Percentiles rank a stretch among this genome's conserved stretches.
These are phyloP conservation scores for Lamproptera curius DNA, from an alignment of 2,888 invertebrate genomes.

Conservation along the genomic window DNA sequence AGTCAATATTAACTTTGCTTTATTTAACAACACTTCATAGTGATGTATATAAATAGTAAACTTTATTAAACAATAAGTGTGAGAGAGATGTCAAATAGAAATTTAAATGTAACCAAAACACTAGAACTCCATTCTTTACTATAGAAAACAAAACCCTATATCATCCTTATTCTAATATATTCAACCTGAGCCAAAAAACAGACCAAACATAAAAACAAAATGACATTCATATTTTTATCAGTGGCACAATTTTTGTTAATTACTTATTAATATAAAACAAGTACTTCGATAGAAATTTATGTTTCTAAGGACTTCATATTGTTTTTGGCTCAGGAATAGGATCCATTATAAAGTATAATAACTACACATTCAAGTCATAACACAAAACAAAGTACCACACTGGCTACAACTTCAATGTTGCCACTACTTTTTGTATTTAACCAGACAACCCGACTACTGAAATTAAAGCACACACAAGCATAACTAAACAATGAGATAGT, in stretches of 20 bases:
- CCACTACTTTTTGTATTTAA: not conserved
- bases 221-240: too few relatives aligned
- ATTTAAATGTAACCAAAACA: constrained; percentile 7
- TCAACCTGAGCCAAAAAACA: too few relatives aligned
- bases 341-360: constrained; percentile 11
- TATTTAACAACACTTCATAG: too few relatives aligned
- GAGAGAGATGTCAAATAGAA: constrained; percentile 7
- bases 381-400: not conserved
- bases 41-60: too few relatives aligned
- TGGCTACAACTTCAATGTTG: not conserved
- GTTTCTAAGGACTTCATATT: too few relatives aligned
- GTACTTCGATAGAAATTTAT: too few relatives aligned
- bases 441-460: not conserved
- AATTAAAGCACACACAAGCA: not conserved
- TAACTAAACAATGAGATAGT: not conserved
- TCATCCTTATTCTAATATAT: too few relatives aligned
- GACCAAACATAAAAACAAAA: constrained; percentile 13
- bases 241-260: not conserved
- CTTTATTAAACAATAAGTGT: constrained; percentile 5
- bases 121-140: not conserved
- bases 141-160: not conserved
- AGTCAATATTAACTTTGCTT: too few relatives aligned
- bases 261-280: too few relatives aligned
- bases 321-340: too few relatives aligned
- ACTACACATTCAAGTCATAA: constrained; percentile 10